Evolutionary conservation across 2,797 vertebrate species (phyloP).

Genomic region (Hydrolagus colliei): DNA sequence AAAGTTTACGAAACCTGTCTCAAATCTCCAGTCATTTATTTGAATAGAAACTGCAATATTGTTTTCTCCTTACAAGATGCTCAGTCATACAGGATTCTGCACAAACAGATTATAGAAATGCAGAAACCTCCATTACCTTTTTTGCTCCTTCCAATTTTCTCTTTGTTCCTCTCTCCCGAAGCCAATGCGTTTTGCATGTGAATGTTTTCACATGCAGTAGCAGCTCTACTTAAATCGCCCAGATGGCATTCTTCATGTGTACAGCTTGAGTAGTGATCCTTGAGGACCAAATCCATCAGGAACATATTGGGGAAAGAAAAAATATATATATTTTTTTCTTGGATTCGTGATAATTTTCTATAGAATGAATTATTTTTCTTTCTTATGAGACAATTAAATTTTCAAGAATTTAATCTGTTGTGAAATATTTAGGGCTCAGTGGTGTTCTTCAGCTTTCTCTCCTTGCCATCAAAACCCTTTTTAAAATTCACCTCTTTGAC

Average conservation of each 20-base stretch:
- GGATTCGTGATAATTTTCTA: too few species aligned
- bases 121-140: not conserved
- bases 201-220: not conserved
- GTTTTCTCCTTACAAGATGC: not conserved
- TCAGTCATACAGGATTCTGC: not conserved
- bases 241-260: not conserved
- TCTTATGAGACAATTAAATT: too few species aligned
- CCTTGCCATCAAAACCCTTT: too few species aligned
- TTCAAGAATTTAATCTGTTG: too few species aligned
- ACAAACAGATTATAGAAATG: not conserved
- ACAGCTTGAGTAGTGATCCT: not conserved
- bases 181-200: not conserved
- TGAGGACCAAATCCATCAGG: not conserved
- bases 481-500: too few species aligned
- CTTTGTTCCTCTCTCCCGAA: not conserved
- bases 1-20: not conserved
- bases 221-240: not conserved
- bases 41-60: not conserved
- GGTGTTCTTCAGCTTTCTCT: too few species aligned
- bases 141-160: not conserved
- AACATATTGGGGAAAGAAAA: constrained; percentile 1
- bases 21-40: not conserved
- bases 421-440: too few species aligned
- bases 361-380: too few species aligned
- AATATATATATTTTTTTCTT: too few species aligned